phyloP scores from a whole-genome alignment of 2,888 invertebrate genomes.

The Tetragnatha montana region DNA sequence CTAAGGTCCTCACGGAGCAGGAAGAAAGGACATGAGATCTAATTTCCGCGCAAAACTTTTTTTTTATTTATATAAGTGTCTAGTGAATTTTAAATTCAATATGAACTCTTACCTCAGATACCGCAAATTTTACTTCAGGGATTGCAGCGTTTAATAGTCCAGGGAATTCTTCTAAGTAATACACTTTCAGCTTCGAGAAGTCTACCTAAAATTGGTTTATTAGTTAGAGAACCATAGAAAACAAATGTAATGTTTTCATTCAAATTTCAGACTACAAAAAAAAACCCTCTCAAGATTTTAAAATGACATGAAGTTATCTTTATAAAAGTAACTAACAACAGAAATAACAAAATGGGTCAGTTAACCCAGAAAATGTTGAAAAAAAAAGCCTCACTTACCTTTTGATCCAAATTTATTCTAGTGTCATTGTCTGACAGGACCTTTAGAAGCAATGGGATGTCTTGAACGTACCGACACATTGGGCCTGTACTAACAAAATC shows the following conservation, averaged over 20 bases:
- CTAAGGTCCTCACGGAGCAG: too few relatives aligned
- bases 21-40: too few relatives aligned
- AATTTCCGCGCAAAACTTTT: too few relatives aligned
- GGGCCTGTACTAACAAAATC: constrained; percentile 89
- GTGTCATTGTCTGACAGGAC: constrained; percentile 76
- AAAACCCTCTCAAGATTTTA: background rate
- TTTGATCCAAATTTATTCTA: constrained; percentile 22
- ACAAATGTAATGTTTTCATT: background rate
- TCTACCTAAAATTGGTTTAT: constrained; percentile 13
- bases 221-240: too few relatives aligned
- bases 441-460: constrained; percentile 86
- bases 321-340: background rate
- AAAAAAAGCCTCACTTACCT: constrained; percentile 7
- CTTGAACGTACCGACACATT: constrained; percentile 89
- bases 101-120: background rate
- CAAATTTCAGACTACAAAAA: background rate
- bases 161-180: constrained; percentile 45
- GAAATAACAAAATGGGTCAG: background rate
- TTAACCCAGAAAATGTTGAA: too few relatives aligned
- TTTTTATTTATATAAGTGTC: too few relatives aligned
- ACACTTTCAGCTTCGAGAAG: constrained; percentile 40
- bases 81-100: background rate
- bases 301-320: too few relatives aligned
- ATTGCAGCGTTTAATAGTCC: constrained; percentile 20
- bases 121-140: background rate